These are phyloP conservation scores for Diarsia dahlii DNA, from an alignment of 2,888 invertebrate species.

Conservation along the genomic window DNA sequence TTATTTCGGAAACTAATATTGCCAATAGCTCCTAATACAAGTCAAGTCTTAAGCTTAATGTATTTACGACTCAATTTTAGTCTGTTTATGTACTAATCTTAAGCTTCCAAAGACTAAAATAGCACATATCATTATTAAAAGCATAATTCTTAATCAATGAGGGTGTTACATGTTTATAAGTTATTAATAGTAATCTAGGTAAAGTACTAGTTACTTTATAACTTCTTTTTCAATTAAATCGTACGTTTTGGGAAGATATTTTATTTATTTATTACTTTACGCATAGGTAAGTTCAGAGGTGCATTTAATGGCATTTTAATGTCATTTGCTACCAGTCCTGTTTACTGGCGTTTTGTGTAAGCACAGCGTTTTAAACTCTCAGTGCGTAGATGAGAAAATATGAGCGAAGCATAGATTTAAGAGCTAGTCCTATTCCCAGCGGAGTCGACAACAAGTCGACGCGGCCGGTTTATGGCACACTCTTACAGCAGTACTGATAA, in stretches of 20 bases:
- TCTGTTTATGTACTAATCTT: constrained; percentile 7
- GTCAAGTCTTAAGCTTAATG: constrained; percentile 6
- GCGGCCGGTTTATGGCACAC: constrained; percentile 53
- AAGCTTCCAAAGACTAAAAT: constrained; percentile 14
- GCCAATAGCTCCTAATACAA: constrained; percentile 26
- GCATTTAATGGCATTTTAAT: not conserved
- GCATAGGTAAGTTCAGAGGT: not conserved
- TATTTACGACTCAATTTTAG: constrained; percentile 28
- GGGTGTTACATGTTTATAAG: not conserved
- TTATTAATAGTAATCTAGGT: constrained; percentile 1
- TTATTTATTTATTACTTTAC: not conserved
- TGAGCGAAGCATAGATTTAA: constrained; percentile 52
- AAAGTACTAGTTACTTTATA: not conserved
- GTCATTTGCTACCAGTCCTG: not conserved
- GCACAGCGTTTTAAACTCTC: constrained; percentile 2
- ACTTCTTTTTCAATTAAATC: not conserved
- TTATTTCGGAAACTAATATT: constrained; percentile 16
- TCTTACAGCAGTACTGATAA: constrained; percentile 52
- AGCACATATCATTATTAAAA: not conserved
- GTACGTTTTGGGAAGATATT: not conserved
- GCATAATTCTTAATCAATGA: constrained; percentile 15
- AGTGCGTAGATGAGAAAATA: constrained; percentile 59
- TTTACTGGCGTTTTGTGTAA: not conserved
- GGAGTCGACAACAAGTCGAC: constrained; percentile 57
- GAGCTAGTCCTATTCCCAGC: constrained; percentile 48